Base-by-base conservation (phyloP, 2,797 vertebrate species). In the Distichodus sexfasciatus region DNA sequence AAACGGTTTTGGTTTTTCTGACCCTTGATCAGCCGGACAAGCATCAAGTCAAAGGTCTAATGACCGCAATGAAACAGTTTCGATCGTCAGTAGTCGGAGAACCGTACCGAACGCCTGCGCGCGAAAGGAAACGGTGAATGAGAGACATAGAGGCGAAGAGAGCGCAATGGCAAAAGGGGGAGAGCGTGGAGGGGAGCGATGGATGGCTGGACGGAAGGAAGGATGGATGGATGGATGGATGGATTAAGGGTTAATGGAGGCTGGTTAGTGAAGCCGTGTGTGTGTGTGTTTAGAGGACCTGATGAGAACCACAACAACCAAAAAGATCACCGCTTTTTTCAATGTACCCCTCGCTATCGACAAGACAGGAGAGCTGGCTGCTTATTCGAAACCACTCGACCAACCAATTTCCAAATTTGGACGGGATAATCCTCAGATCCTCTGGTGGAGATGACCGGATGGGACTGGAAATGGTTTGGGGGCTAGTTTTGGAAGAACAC, bases 161-260 rank as follows among this genome's bases (percentile, higher is more conserved):
- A 57, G 33, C 14, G 10, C 19, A 40, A 40, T 17, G 15, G 24
- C n/a, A n/a, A 58, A 24, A 19, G 15, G 36, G 26, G 46, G 53
- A 48, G 72, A 75, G 72, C 29, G 63, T 33, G 58, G 67, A 76
- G 21, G 75, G 71, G 74, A 78, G 65, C 71, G 38, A 46, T 60
- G 60, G 21, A n/a, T n/a, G n/a, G n/a, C n/a, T n/a, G n/a, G n/a
- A n/a, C n/a, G n/a, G n/a, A n/a, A n/a, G n/a, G n/a, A n/a, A n/a
- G n/a, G n/a, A n/a, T n/a, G n/a, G n/a, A n/a, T n/a, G 71, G 74
- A 78, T 60, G 70, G 38, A 46, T 60, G 60, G 21, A 31, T 65
- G 68, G 48, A 79, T 88, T 81, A 87, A 55, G 44, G 75, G 83
- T 88, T 88, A 88, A 81, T 74, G 44, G 64, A 71, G 72, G 71